Percentiles rank a stretch among this genome's conserved stretches.
phyloP scores from a whole-genome alignment of 1,140 invertebrate species.

The Heterodera carotae region DNA sequence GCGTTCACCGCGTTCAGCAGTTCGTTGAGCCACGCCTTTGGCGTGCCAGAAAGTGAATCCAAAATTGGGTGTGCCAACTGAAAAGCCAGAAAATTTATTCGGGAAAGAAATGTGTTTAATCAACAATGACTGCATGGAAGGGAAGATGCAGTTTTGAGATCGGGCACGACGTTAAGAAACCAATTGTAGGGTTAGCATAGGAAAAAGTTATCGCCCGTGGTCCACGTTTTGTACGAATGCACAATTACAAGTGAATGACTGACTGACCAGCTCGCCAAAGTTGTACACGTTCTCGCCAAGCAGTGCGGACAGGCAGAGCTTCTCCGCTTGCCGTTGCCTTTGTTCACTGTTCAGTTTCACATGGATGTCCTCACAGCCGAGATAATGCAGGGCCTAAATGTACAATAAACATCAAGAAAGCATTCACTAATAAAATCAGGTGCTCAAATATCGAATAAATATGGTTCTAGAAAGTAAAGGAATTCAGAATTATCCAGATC shows the following conservation, averaged over 20 bases:
- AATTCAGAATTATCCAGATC: too few species aligned
- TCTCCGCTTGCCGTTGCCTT: constrained; percentile 77
- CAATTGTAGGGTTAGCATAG: too few species aligned
- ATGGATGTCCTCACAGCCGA: constrained; percentile 84
- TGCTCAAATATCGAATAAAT: too few species aligned
- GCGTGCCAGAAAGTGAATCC: constrained; percentile 78
- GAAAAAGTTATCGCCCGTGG: too few species aligned
- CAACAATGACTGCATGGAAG: too few species aligned
- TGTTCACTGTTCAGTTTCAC: constrained; percentile 68
- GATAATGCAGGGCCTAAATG: constrained; percentile 78
- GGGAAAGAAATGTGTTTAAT: too few species aligned
- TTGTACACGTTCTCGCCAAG: constrained; percentile 94
- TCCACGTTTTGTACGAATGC: too few species aligned
- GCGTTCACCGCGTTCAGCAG: constrained; percentile 87
- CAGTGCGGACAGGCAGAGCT: constrained; percentile 87
- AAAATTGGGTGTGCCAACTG: constrained; percentile 89
- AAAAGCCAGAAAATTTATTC: constrained; percentile 34
- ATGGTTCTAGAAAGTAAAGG: too few species aligned
- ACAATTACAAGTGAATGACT: constrained; percentile 2
- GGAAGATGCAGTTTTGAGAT: too few species aligned
- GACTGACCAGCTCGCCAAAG: constrained; percentile 82
- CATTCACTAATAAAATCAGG: too few species aligned
- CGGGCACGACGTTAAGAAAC: too few species aligned
- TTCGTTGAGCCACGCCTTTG: constrained; percentile 85
- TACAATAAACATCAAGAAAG: too few species aligned